Conservation (phyloP, 2,113 vertebrate species). For the Festucalex cinctus region DNA sequence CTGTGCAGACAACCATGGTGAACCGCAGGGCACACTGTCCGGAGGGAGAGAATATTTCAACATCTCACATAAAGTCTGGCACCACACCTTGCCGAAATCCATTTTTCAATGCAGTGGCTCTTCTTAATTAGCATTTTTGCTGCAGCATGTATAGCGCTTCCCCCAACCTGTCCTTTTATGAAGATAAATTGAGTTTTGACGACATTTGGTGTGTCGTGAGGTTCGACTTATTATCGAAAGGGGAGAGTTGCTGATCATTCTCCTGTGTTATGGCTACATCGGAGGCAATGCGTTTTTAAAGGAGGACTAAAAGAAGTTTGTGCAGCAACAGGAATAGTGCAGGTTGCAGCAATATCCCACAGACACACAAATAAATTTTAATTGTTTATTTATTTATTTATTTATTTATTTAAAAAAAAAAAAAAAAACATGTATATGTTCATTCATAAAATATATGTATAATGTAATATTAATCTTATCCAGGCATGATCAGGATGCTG, state of each 20-base stretch:
- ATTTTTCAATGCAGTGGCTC: neutral
- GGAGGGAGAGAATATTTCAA: neutral
- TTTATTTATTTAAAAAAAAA: no score
- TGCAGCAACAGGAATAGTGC: no score
- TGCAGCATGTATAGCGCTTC: neutral
- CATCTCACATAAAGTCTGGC: neutral
- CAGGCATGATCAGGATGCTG: neutral
- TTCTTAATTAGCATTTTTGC: neutral
- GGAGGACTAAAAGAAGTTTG: neutral
- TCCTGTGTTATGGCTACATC: neutral
- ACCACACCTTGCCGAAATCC: neutral
- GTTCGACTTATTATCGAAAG: neutral
- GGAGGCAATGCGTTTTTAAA: neutral
- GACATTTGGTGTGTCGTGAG: neutral
- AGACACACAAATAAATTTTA: no score
- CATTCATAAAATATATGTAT: no score
- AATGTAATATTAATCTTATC: no score
- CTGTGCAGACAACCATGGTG: conserved; percentile 1
- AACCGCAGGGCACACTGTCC: neutral
- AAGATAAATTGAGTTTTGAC: neutral
- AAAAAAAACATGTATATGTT: no score
- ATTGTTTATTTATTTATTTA: no score
- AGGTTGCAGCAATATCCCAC: no score
- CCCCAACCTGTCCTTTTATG: neutral
- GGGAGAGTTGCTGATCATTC: neutral